Evolutionary conservation across 2,797 vertebrate genomes (phyloP).

Genomic region (Rhinophrynus dorsalis): DNA sequence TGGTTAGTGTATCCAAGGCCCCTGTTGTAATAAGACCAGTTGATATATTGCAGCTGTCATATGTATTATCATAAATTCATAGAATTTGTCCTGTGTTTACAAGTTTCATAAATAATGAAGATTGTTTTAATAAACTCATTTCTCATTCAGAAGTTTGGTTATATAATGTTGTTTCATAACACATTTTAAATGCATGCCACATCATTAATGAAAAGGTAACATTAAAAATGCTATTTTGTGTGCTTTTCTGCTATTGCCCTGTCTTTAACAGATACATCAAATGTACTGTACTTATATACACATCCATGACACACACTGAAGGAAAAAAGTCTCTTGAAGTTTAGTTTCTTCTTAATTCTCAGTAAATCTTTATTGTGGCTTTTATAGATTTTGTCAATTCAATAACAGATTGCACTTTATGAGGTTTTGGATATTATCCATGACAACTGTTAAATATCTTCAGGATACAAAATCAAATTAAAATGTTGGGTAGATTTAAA

Average conservation of each 20-base stretch:
- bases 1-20: no score
- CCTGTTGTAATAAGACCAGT: no score
- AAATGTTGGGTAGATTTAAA: slow-evolving; percentile 48
- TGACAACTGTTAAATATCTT: slow-evolving; percentile 66
- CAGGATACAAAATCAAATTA: slow-evolving; percentile 64
- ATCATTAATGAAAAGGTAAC: slow-evolving; percentile 24
- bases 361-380: slow-evolving; percentile 26
- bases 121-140: not conserved
- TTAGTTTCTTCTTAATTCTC: slow-evolving; percentile 5
- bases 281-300: slow-evolving; percentile 2
- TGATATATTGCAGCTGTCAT: no score
- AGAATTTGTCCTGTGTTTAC: no score
- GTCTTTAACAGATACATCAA: slow-evolving; percentile 18
- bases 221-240: slow-evolving; percentile 33
- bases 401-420: slow-evolving; percentile 62
- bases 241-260: not conserved
- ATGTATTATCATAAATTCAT: no score
- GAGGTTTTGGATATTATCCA: slow-evolving; percentile 62
- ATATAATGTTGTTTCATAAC: slow-evolving; percentile 28
- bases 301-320: not conserved
- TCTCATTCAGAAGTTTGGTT: not conserved
- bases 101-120: no score
- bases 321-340: slow-evolving; percentile 6
- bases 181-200: slow-evolving; percentile 13
- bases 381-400: slow-evolving; percentile 29